phyloP scores from a whole-genome alignment of 2,797 vertebrate genomes.

The Apogon hyalosoma region DNA sequence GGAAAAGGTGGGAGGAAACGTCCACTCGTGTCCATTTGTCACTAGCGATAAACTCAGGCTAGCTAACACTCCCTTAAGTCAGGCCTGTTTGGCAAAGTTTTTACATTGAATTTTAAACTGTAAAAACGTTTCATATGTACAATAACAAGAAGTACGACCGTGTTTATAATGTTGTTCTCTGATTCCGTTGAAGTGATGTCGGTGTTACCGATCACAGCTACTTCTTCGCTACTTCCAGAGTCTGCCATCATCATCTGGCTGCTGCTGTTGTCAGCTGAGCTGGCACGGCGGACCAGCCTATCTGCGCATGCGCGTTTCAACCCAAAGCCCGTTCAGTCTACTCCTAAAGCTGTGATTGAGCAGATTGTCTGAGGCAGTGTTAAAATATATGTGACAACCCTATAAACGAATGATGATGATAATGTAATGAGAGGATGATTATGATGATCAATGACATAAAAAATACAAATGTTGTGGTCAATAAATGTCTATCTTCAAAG shows the following conservation, averaged over 20 bases:
- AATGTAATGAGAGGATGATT: too few relatives aligned
- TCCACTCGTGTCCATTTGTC: slow-evolving; percentile 1
- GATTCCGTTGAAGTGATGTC: slow-evolving; percentile 80
- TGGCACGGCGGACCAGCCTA: slow-evolving; percentile 8
- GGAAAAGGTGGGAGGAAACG: slow-evolving; percentile 8
- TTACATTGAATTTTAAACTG: neutral
- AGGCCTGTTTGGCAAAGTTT: slow-evolving; percentile 47
- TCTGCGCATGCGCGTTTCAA: slow-evolving; percentile 56
- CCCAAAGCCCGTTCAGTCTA: too few relatives aligned
- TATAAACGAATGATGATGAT: too few relatives aligned
- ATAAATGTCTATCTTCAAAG: neutral
- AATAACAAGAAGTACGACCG: slow-evolving; percentile 62
- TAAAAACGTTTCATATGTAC: accelerated
- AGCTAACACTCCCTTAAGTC: slow-evolving; percentile 29
- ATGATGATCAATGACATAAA: too few relatives aligned
- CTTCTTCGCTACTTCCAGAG: slow-evolving; percentile 74
- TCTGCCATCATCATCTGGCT: slow-evolving; percentile 79
- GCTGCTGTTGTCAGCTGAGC: slow-evolving; percentile 70
- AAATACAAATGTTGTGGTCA: too few relatives aligned
- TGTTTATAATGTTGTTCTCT: slow-evolving; percentile 84
- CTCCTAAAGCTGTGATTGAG: neutral
- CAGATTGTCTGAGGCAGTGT: neutral
- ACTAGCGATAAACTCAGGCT: neutral
- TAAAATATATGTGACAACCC: too few relatives aligned
- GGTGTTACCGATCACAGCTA: slow-evolving; percentile 83